Conservation (phyloP, 1,140 invertebrate genomes). For the Rhagoletis zephyria region DNA sequence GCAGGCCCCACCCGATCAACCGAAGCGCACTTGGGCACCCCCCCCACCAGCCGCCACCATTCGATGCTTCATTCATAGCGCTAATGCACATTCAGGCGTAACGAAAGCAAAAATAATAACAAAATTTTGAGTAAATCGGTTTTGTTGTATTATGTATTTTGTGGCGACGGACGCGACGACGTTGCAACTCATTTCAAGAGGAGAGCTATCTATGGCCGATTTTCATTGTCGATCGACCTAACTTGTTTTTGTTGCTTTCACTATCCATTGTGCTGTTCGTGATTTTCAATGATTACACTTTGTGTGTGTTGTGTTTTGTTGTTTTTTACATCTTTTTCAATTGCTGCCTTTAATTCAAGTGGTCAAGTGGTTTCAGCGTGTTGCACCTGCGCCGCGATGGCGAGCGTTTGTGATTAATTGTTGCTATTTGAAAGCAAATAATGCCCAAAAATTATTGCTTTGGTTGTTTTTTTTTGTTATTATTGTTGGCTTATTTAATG, state of each 20-base stretch:
- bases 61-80: neutral
- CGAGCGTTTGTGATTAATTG: conserved; percentile 41
- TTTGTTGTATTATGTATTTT: neutral
- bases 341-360: neutral
- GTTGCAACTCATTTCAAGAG: neutral
- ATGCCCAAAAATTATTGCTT: neutral
- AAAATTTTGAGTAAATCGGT: neutral
- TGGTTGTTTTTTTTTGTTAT: neutral
- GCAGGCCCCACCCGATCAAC: neutral
- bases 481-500: neutral
- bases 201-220: neutral
- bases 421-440: neutral
- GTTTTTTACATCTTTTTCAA: neutral
- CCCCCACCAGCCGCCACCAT: neutral
- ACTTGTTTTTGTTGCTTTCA: conserved; percentile 16
- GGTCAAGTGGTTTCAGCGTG: conserved; percentile 1
- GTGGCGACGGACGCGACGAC: neutral
- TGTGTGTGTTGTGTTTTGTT: neutral
- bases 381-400: conserved; percentile 27
- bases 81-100: neutral
- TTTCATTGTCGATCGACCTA: neutral
- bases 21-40: neutral
- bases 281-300: neutral
- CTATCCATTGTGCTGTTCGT: neutral
- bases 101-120: conserved; percentile 27